These are phyloP conservation scores for Pempheris klunzingeri DNA, from an alignment of 2,797 vertebrate genomes.

Conservation along the genomic window DNA sequence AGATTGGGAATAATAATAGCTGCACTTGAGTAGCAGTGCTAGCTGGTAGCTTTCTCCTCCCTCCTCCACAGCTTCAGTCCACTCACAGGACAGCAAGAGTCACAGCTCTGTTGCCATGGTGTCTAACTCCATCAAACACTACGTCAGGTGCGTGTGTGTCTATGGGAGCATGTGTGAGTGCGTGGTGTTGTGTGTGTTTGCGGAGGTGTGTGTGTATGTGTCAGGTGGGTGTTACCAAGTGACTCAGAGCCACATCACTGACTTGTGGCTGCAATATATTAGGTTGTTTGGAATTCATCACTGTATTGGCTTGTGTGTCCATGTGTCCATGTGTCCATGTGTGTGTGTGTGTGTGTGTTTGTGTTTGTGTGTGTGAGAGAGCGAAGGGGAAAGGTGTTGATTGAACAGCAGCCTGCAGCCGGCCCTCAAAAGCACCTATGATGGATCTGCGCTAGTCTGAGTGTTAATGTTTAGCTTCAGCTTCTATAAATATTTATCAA, in stretches of 20 bases:
- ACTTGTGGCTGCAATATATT: slow-evolving; percentile 72
- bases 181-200: slow-evolving; percentile 30
- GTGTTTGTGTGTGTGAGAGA: slow-evolving; percentile 9
- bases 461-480: slow-evolving; percentile 81
- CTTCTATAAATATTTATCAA: slow-evolving; percentile 85
- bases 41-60: slow-evolving; percentile 69
- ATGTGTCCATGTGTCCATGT: background rate
- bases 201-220: slow-evolving; percentile 51
- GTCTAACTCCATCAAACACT: slow-evolving; percentile 82
- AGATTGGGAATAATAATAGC: slow-evolving; percentile 67
- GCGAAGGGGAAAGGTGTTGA: slow-evolving; percentile 63
- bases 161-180: slow-evolving; percentile 51
- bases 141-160: slow-evolving; percentile 74
- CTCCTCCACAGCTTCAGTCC: slow-evolving; percentile 78
- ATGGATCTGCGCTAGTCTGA: slow-evolving; percentile 73
- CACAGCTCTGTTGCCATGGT: slow-evolving; percentile 83
- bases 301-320: slow-evolving; percentile 45
- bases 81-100: slow-evolving; percentile 81
- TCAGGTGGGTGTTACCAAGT: slow-evolving; percentile 77
- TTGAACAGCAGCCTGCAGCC: slow-evolving; percentile 69
- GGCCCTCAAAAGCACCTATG: slow-evolving; percentile 65
- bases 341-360: slow-evolving; percentile 22
- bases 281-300: slow-evolving; percentile 71
- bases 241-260: slow-evolving; percentile 78
- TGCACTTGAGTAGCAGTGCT: slow-evolving; percentile 64